Percentiles rank a stretch among this genome's conserved stretches.
Conservation (phyloP, 2,888 invertebrate species). For the Trichopoda pennipes region DNA sequence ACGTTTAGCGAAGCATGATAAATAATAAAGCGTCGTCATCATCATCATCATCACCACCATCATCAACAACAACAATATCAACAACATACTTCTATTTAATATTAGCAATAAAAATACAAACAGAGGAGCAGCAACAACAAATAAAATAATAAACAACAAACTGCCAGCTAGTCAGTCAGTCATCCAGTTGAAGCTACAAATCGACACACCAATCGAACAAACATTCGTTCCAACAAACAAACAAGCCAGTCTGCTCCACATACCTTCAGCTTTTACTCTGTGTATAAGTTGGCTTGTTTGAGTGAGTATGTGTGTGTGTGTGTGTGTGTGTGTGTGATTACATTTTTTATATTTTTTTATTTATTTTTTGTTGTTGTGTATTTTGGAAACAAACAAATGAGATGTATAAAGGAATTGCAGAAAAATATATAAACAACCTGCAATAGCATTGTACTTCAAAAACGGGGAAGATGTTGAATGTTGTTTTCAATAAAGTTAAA, state of each 20-base stretch:
- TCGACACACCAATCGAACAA: constrained; percentile 35
- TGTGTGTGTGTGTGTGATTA: constrained; percentile 65
- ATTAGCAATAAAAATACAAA: constrained; percentile 46
- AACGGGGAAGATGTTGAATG: not conserved
- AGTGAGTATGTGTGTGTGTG: constrained; percentile 23
- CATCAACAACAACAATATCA: constrained; percentile 13
- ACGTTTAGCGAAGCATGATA: not conserved
- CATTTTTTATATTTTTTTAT: constrained; percentile 13
- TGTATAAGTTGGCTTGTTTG: constrained; percentile 11
- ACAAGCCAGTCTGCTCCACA: constrained; percentile 28
- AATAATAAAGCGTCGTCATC: constrained; percentile 21
- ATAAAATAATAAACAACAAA: constrained; percentile 43
- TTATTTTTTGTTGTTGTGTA: constrained; percentile 53
- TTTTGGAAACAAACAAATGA: constrained; percentile 78
- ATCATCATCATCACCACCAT: constrained; percentile 13
- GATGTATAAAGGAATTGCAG: constrained; percentile 79
- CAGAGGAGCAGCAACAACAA: constrained; percentile 42
- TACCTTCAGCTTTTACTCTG: constrained; percentile 66
- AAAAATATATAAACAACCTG: constrained; percentile 77
- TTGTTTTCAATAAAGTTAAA: not conserved
- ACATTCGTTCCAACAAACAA: not conserved
- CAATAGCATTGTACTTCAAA: constrained; percentile 75
- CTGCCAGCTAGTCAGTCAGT: constrained; percentile 4
- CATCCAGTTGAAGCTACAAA: constrained; percentile 14
- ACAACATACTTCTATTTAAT: constrained; percentile 12